These are phyloP conservation scores for Merluccius polli DNA, from an alignment of 2,797 vertebrate species.

Conservation along the genomic window DNA sequence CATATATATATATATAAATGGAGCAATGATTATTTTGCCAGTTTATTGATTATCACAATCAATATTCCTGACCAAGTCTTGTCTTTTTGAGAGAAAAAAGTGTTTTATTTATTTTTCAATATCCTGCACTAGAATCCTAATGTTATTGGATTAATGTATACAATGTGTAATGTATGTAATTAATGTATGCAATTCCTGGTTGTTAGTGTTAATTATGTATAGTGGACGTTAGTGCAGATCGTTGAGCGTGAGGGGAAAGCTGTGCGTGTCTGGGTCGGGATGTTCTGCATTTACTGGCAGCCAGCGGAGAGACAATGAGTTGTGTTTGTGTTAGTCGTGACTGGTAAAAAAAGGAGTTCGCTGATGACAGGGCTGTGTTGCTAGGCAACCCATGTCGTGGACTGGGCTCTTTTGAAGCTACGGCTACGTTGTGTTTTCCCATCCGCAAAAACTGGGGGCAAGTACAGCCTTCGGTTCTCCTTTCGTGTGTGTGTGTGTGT, in stretches of 20 bases:
- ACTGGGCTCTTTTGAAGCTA: constrained; percentile 78
- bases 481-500: constrained; percentile 23
- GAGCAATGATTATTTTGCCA: not conserved
- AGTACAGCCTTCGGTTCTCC: constrained; percentile 43
- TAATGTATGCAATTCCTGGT: no score
- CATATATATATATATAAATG: not conserved
- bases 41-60: not conserved
- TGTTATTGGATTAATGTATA: no score
- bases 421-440: constrained; percentile 63
- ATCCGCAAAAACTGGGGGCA: constrained; percentile 58
- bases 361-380: constrained; percentile 86
- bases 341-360: constrained; percentile 83
- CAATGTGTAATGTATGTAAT: no score
- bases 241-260: not conserved
- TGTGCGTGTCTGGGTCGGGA: constrained; percentile 38
- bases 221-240: not conserved
- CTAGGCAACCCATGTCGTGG: constrained; percentile 81
- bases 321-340: constrained; percentile 88
- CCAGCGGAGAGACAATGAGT: constrained; percentile 67
- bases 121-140: not conserved
- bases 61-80: no score
- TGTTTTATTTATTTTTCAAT: not conserved
- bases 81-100: not conserved
- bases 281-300: constrained; percentile 68
- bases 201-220: not conserved